These are phyloP conservation scores for Symphodus melops DNA, from an alignment of 2,113 vertebrate species.

Conservation along the genomic window DNA sequence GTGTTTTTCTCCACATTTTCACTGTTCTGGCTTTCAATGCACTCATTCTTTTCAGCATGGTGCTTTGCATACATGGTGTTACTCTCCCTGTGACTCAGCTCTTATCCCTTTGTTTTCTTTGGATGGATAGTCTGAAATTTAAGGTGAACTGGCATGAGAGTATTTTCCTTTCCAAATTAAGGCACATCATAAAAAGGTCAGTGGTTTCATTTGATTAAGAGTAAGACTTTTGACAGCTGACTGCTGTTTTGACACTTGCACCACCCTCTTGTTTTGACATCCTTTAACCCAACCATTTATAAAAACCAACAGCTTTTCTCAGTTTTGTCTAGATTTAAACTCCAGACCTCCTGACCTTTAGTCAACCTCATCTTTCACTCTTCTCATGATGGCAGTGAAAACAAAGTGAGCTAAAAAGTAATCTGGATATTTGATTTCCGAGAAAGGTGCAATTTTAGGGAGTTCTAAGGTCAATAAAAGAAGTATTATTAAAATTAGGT, in stretches of 20 bases:
- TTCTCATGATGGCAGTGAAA: constrained; percentile 30
- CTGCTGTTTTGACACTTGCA: no score
- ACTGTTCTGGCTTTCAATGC: constrained; percentile 29
- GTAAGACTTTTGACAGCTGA: no score
- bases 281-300: constrained; percentile 34
- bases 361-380: constrained; percentile 9
- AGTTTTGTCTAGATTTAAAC: constrained; percentile 28
- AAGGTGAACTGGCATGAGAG: constrained; percentile 38
- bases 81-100: constrained; percentile 44
- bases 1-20: constrained; percentile 4
- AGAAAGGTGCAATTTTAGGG: constrained; percentile 66
- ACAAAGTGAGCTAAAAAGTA: constrained; percentile 44
- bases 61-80: constrained; percentile 26
- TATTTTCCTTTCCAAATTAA: constrained; percentile 59
- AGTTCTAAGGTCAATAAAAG: no score
- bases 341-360: constrained; percentile 20
- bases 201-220: constrained; percentile 56
- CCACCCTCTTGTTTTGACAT: no score
- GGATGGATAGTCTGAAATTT: constrained; percentile 51
- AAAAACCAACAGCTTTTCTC: constrained; percentile 44
- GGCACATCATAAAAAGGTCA: constrained; percentile 66
- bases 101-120: constrained; percentile 67
- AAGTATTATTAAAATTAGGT: no score
- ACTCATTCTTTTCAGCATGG: constrained; percentile 39
- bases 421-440: constrained; percentile 54